Evolutionary conservation across 2,888 invertebrate genomes (phyloP).

Genomic region (Platerodrilus igneus): DNA sequence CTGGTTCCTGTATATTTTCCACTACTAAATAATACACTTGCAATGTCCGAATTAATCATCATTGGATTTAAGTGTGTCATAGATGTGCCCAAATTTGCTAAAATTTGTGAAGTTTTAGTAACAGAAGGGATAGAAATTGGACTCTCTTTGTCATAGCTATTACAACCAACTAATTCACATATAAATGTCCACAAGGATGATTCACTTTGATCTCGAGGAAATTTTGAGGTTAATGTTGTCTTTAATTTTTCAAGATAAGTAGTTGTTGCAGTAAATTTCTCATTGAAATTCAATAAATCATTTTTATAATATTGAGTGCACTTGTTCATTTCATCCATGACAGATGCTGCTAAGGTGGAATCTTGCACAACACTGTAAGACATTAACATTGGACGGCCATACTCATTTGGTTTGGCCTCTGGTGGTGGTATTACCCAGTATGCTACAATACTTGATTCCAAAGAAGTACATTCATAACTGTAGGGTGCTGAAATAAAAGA

Average conservation of each 20-base stretch:
- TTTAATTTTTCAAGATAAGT: constrained; percentile 83
- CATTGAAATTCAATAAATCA: constrained; percentile 63
- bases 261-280: constrained; percentile 64
- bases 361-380: constrained; percentile 82
- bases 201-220: constrained; percentile 75
- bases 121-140: constrained; percentile 54
- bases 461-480: constrained; percentile 70
- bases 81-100: constrained; percentile 38
- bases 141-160: constrained; percentile 64
- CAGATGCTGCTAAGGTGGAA: constrained; percentile 70
- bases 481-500: constrained; percentile 73
- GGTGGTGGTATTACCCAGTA: constrained; percentile 97
- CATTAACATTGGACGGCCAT: constrained; percentile 87
- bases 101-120: constrained; percentile 41
- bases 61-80: constrained; percentile 56
- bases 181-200: constrained; percentile 75
- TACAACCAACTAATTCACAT: constrained; percentile 68
- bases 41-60: constrained; percentile 61
- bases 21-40: constrained; percentile 63
- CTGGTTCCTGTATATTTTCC: constrained; percentile 60
- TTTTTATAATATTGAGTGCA: constrained; percentile 78
- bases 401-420: constrained; percentile 86
- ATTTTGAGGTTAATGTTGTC: constrained; percentile 72
- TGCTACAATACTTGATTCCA: constrained; percentile 78
- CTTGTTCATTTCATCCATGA: constrained; percentile 80